phyloP scores from a whole-genome alignment of 2,888 invertebrate genomes.

The Piscicola geometra region DNA sequence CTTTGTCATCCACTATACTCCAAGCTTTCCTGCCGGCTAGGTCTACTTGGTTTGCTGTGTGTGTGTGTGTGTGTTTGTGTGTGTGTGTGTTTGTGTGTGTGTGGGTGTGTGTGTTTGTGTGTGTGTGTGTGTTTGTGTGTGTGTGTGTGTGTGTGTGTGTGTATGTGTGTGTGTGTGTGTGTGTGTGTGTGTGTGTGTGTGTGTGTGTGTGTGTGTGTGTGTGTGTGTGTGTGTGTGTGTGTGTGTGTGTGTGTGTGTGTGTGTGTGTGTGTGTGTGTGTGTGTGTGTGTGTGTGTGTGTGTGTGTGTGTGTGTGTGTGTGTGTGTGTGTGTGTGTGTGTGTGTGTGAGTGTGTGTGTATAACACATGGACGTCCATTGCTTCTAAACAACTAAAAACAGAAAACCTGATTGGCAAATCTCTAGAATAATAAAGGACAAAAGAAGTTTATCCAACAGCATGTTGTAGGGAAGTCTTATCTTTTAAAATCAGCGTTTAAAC shows the following conservation, averaged over 20 bases:
- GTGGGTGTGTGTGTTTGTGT: background rate
- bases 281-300: conserved; percentile 17
- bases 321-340: conserved; percentile 11
- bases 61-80: no score
- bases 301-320: conserved; percentile 17
- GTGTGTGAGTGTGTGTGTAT: background rate
- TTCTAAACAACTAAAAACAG: no score
- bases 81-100: background rate
- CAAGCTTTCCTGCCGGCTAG: no score
- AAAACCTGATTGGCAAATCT: no score
- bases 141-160: conserved; percentile 11
- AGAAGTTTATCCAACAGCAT: no score
- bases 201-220: conserved; percentile 18
- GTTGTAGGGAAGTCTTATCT: no score
- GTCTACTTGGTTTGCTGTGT: no score
- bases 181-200: background rate
- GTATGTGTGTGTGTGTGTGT: conserved; percentile 1
- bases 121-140: background rate
- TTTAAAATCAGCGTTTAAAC: no score
- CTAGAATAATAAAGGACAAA: no score
- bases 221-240: conserved; percentile 19
- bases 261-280: conserved; percentile 10
- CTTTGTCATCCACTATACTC: no score
- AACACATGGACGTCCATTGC: no score
- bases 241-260: background rate